phyloP scores from a whole-genome alignment of 2,888 invertebrate species.

The Barypeithes pellucidus region DNA sequence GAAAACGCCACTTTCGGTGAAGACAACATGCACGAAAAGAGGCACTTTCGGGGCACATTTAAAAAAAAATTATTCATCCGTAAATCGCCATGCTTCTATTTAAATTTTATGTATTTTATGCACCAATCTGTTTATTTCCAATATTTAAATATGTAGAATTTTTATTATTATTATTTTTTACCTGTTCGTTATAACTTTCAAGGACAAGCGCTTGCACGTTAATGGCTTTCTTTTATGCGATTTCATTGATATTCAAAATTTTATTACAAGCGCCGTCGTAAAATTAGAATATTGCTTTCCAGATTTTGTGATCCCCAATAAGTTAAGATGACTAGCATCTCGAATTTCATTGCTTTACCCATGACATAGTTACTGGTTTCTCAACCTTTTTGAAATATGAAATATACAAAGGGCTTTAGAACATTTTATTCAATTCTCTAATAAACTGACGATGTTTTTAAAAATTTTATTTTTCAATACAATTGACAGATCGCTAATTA shows the following conservation, averaged over 20 bases:
- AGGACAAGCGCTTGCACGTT: neutral
- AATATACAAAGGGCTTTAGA: too few species aligned
- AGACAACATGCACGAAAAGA: too few species aligned
- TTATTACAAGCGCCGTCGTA: constrained; percentile 34
- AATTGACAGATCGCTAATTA: too few species aligned
- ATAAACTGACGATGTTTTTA: too few species aligned
- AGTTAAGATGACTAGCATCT: constrained; percentile 15
- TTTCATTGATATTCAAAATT: constrained; percentile 26
- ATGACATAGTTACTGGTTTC: constrained; percentile 22
- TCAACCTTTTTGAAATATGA: constrained; percentile 3
- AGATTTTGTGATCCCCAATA: constrained; percentile 20
- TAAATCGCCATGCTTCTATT: too few species aligned
- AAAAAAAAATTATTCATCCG: too few species aligned
- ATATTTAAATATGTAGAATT: neutral
- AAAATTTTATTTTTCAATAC: too few species aligned
- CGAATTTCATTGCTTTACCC: constrained; percentile 28
- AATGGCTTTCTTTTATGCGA: constrained; percentile 18
- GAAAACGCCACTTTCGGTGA: too few species aligned
- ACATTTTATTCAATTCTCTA: too few species aligned
- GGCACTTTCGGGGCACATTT: too few species aligned
- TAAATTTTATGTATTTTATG: neutral
- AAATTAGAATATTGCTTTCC: constrained; percentile 28
- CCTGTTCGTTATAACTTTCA: constrained; percentile 5
- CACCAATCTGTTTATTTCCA: neutral
- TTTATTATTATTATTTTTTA: neutral